Percentiles rank a stretch among this genome's conserved stretches.
phyloP scores from a whole-genome alignment of 2,797 vertebrate genomes.

The Poeciliopsis paucimaculata region DNA sequence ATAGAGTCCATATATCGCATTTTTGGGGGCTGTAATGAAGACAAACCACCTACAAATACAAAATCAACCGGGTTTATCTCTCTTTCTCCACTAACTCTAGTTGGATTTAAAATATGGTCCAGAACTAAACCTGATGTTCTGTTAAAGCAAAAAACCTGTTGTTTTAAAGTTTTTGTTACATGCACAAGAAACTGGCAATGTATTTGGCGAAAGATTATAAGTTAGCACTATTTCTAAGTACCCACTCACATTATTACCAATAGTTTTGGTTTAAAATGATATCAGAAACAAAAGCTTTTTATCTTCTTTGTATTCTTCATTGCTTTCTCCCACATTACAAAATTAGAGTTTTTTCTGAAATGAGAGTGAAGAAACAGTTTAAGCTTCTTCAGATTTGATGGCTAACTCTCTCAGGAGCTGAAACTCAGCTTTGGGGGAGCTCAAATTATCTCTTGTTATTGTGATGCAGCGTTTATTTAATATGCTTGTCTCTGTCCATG shows the following conservation, averaged over 20 bases:
- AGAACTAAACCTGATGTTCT: not conserved
- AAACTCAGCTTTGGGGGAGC: not conserved
- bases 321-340: not conserved
- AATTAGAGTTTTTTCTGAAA: not conserved
- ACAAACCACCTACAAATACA: not conserved
- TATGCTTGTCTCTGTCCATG: not conserved
- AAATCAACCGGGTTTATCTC: not conserved
- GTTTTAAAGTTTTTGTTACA: not conserved
- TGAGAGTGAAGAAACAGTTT: not conserved
- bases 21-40: not conserved
- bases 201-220: not conserved
- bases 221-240: not conserved
- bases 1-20: not conserved
- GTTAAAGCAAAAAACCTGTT: not conserved
- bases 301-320: not conserved
- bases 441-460: constrained; percentile 4
- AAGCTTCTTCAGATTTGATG: not conserved
- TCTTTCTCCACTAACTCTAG: not conserved
- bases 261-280: not conserved
- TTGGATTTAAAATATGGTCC: not conserved
- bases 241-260: not conserved
- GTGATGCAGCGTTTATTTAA: not conserved
- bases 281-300: not conserved
- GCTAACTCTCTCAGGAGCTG: not conserved
- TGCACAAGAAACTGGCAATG: not conserved